phyloP scores from a whole-genome alignment of 2,888 invertebrate species.

The Gibbula magus region DNA sequence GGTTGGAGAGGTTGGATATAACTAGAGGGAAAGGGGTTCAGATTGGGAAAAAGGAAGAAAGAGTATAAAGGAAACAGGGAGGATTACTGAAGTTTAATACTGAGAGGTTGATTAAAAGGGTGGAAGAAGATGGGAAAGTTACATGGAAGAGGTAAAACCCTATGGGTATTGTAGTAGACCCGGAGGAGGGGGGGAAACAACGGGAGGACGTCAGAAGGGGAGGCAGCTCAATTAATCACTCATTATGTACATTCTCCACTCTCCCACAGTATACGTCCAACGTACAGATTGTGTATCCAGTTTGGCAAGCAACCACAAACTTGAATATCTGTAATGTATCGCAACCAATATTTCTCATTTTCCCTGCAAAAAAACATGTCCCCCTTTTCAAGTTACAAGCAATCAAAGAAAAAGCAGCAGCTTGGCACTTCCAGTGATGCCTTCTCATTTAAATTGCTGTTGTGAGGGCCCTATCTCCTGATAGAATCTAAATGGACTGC shows the following conservation, averaged over 20 bases:
- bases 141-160: neutral
- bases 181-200: neutral
- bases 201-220: neutral
- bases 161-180: too few relatives aligned
- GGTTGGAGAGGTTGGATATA: too few relatives aligned
- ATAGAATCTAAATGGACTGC: constrained; percentile 38
- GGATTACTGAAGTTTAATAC: too few relatives aligned
- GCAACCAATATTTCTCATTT: constrained; percentile 12
- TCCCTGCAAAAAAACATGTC: constrained; percentile 4
- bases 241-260: constrained; percentile 8
- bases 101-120: too few relatives aligned
- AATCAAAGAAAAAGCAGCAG: constrained; percentile 12
- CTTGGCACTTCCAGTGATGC: neutral
- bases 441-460: constrained; percentile 20
- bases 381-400: constrained; percentile 14
- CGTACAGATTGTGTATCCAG: neutral
- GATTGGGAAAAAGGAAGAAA: neutral
- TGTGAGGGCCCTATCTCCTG: constrained; percentile 27
- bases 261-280: neutral
- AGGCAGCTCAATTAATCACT: constrained; percentile 6
- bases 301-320: constrained; percentile 18
- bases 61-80: too few relatives aligned
- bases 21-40: too few relatives aligned
- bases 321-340: constrained; percentile 19
- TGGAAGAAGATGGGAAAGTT: too few relatives aligned